Base-by-base conservation (phyloP, 2,113 vertebrate genomes). In the Stomatorhinus ivindoensis region DNA sequence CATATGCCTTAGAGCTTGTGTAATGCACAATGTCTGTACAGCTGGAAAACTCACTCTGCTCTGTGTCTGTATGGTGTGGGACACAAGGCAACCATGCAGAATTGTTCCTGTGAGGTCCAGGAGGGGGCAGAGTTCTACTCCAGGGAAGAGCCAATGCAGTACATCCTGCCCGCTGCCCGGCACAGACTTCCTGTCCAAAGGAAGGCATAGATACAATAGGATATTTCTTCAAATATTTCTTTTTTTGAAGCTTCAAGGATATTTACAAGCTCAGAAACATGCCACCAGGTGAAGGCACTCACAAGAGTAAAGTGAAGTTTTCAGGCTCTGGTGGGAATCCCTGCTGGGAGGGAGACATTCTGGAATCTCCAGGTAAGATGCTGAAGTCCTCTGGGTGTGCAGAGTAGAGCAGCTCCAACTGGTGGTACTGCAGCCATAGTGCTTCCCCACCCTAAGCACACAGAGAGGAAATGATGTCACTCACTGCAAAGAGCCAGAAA, bases 261-360 rank as follows among this genome's bases (percentile, higher is more conserved):
- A 82, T 61, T 58, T 35, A 48, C 6, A 89, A 5, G 39, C 13
- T 10, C 24, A 84, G 1, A 80, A 44, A 87, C 17, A 82, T 61
- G 86, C 8, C 48, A 47, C 50, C 47, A 88, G 13, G 76, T 55
- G 47, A 55, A 55, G 85, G 11, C 50, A 48, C 53, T 90, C 93
- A 96, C 96, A 95, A 96, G 88, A 96, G 93, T 91, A 96, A 88
- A 2, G 94, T 96, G 93, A 95, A 96, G 94, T 96, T 96, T 47
- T 95, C 94, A 0, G 95, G 95, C 82, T 94, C 93, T 61, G 93
- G 93, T 19, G 95, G 94, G 55, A 95, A 93, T 2, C 88, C 90
- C 0, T 88, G 46, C 0, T 88, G 46, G 27, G 89, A 69, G 48
- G 87, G 65, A 47, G 91, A 39, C 3, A 88, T 47, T 42, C 92